These are phyloP conservation scores for Diarsia rubi DNA, from an alignment of 2,888 invertebrate genomes.

Conservation along the genomic window DNA sequence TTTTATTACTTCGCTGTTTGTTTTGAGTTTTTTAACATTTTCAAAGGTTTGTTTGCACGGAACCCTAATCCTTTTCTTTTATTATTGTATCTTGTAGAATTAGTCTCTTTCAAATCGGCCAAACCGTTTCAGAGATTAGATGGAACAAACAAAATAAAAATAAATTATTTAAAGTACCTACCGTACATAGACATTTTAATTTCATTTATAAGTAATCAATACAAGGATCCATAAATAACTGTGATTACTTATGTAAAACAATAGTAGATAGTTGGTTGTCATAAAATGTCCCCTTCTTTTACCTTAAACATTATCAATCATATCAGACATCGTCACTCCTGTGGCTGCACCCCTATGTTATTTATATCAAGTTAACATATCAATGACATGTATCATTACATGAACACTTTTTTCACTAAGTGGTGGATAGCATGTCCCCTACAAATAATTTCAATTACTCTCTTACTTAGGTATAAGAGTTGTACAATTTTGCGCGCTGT, in stretches of 20 bases:
- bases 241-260: background rate
- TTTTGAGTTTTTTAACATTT: too few species aligned
- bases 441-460: background rate
- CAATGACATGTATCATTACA: conserved; percentile 1
- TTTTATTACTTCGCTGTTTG: too few species aligned
- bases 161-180: too few species aligned
- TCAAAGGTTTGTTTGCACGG: too few species aligned
- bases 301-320: background rate
- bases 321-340: background rate
- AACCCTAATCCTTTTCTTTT: too few species aligned
- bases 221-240: too few species aligned
- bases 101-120: too few species aligned
- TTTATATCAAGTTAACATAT: conserved; percentile 8
- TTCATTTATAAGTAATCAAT: background rate
- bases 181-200: too few species aligned
- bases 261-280: background rate
- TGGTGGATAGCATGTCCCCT: background rate
- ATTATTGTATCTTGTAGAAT: too few species aligned
- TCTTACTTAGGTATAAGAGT: background rate
- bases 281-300: background rate
- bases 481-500: background rate
- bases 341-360: background rate
- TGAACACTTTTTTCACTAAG: background rate
- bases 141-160: too few species aligned
- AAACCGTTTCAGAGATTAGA: too few species aligned